A percentile compares a stretch with the other conserved stretches of the same genome.
Evolutionary conservation across 1,140 invertebrate genomes (phyloP).

Genomic region (Drosophila tsacasi): DNA sequence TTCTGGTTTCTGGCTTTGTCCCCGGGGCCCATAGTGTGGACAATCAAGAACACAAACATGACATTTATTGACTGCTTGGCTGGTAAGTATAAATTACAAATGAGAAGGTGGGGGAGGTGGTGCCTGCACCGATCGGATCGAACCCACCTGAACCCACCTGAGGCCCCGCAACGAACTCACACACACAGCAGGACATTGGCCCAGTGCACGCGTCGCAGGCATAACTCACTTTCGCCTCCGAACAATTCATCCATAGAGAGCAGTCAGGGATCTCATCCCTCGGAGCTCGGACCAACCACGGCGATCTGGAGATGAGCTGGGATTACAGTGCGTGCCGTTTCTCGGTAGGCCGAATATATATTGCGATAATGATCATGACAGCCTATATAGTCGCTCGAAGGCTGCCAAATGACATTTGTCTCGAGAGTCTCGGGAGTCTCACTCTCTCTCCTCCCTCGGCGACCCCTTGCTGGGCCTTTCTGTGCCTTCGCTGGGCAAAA

Average conservation of each 20-base stretch:
- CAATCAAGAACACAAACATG: conserved; percentile 82
- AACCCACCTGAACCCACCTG: conserved; percentile 5
- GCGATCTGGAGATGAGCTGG: conserved; percentile 41
- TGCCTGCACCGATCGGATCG: not conserved
- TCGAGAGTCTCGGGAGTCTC: conserved; percentile 30
- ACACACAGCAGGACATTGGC: conserved; percentile 72
- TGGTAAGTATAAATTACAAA: conserved; percentile 79
- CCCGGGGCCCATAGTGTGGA: conserved; percentile 47
- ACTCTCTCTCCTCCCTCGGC: not conserved
- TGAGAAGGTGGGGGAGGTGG: conserved; percentile 27
- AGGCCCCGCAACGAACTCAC: not conserved
- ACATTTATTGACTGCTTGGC: conserved; percentile 83
- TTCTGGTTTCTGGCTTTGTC: conserved; percentile 1
- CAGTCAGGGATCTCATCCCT: not conserved
- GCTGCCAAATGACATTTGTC: conserved; percentile 84
- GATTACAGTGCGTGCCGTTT: conserved; percentile 58
- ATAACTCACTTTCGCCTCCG: conserved; percentile 61
- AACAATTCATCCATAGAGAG: conserved; percentile 51
- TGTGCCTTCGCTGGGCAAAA: conserved; percentile 65
- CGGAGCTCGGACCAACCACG: conserved; percentile 41
- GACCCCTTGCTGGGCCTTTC: conserved; percentile 26
- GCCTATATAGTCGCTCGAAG: conserved; percentile 84
- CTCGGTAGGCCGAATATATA: conserved; percentile 67
- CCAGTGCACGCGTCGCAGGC: conserved; percentile 57
- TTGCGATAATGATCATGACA: conserved; percentile 85